phyloP scores from a whole-genome alignment of 2,797 vertebrate genomes.

The Ateles fusciceps region DNA sequence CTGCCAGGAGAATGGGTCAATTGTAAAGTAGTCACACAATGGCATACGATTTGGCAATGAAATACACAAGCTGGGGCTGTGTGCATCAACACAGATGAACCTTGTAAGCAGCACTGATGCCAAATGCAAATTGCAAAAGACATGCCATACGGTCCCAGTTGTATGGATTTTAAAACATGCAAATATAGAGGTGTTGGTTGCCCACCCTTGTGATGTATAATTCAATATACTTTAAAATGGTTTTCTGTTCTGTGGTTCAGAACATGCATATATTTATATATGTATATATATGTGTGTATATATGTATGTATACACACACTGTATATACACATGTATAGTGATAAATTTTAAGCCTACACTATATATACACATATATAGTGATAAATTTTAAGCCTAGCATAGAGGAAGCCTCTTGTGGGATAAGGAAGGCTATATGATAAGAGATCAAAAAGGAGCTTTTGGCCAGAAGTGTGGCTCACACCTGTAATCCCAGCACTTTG shows the following conservation, averaged over 20 bases:
- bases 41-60: fast-evolving
- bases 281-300: too few species aligned
- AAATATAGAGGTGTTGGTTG: not conserved
- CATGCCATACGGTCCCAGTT: not conserved
- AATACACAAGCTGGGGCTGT: fast-evolving
- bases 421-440: not conserved
- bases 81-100: not conserved
- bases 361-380: not conserved
- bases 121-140: not conserved
- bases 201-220: not conserved
- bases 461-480: not conserved
- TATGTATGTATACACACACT: too few species aligned
- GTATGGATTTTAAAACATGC: not conserved
- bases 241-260: not conserved
- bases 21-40: not conserved
- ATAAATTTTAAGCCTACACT: not conserved
- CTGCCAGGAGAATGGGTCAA: not conserved
- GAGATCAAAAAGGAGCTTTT: not conserved
- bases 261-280: not conserved
- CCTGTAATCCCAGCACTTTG: too few species aligned
- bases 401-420: not conserved
- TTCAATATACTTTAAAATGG: not conserved
- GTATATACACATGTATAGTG: not conserved
- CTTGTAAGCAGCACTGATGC: not conserved
- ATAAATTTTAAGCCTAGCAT: not conserved